These are phyloP conservation scores for Heterotis niloticus DNA, from an alignment of 2,113 vertebrate genomes.

Conservation along the genomic window DNA sequence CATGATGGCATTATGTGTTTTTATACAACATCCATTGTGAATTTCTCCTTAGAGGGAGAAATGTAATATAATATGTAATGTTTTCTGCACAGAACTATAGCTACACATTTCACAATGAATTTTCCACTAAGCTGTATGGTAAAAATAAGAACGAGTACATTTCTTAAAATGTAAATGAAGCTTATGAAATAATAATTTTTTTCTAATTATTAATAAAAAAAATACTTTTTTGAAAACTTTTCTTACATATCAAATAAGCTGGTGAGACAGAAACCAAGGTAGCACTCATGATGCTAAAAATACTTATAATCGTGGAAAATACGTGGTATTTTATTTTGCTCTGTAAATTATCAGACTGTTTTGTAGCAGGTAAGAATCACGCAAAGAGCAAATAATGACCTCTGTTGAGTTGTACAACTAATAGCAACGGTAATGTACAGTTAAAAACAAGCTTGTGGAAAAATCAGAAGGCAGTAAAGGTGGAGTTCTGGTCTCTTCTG, in stretches of 20 bases:
- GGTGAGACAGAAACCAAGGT: too few relatives aligned
- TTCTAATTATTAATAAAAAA: background rate
- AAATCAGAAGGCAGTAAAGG: too few relatives aligned
- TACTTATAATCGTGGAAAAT: too few relatives aligned
- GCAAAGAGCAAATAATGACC: background rate
- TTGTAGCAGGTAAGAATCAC: background rate
- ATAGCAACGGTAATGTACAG: background rate
- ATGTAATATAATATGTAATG: background rate
- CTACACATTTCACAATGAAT: too few relatives aligned
- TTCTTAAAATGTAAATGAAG: background rate
- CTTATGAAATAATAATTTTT: background rate
- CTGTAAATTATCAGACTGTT: too few relatives aligned
- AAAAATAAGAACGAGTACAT: background rate
- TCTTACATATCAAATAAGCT: too few relatives aligned
- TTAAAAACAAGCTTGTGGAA: too few relatives aligned
- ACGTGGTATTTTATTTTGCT: too few relatives aligned
- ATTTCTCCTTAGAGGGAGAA: slow-evolving; percentile 6
- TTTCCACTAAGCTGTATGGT: background rate
- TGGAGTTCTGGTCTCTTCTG: too few relatives aligned
- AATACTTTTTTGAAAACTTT: background rate
- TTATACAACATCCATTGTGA: background rate
- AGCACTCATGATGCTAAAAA: too few relatives aligned
- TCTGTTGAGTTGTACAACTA: background rate
- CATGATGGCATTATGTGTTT: background rate
- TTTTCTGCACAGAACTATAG: background rate